These are phyloP conservation scores for Apogon talboti DNA, from an alignment of 2,797 vertebrate species.

Conservation along the genomic window DNA sequence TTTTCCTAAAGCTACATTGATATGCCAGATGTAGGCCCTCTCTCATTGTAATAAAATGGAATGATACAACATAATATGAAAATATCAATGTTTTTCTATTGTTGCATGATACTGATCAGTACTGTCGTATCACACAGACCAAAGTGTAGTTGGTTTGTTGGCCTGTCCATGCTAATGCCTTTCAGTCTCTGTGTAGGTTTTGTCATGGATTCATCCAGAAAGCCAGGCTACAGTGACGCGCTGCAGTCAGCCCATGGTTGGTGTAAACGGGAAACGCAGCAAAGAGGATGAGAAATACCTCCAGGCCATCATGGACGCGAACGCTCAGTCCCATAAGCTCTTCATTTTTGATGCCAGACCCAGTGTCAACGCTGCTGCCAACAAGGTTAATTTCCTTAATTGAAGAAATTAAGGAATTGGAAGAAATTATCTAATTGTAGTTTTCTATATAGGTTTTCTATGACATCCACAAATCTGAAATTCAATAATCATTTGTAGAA, in stretches of 20 bases:
- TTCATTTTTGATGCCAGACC: conserved; percentile 97
- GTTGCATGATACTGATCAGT: no score
- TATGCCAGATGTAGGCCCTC: no score
- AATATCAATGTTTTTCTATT: no score
- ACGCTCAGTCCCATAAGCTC: conserved; percentile 98
- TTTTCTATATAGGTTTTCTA: background rate
- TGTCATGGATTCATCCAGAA: conserved; percentile 98
- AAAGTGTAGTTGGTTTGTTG: background rate
- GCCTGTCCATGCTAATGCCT: background rate
- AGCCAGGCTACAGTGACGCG: conserved; percentile 95
- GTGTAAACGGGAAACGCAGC: conserved; percentile 93
- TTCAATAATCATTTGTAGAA: no score
- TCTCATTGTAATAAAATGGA: no score
- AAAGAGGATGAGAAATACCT: conserved; percentile 98
- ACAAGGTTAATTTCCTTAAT: conserved; percentile 86
- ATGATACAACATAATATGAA: no score
- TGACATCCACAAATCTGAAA: no score
- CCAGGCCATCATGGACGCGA: conserved; percentile 97
- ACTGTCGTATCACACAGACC: no score
- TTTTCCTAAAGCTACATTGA: no score
- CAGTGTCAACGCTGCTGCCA: conserved; percentile 95
- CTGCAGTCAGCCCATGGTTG: conserved; percentile 96
- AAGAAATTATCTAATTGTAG: background rate
- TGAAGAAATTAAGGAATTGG: background rate
- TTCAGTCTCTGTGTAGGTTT: conserved; percentile 80